Evolutionary conservation across 2,888 invertebrate genomes (phyloP).

Genomic region (Megalurothrips usitatus): DNA sequence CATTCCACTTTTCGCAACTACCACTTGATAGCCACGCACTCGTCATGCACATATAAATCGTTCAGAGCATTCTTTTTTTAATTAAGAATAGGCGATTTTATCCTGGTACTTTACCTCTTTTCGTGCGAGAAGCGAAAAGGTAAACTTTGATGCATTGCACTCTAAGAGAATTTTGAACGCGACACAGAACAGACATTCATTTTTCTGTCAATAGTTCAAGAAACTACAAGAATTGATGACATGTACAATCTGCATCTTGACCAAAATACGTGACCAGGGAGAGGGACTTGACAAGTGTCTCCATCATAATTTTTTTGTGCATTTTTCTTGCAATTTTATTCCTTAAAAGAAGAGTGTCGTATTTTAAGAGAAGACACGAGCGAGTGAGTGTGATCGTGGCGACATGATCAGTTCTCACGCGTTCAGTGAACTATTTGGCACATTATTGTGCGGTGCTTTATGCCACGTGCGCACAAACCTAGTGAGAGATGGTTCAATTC

Average conservation of each 20-base stretch:
- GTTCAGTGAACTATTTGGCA: slow-evolving; percentile 4
- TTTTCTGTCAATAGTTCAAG: not conserved
- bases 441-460: not conserved
- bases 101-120: not conserved
- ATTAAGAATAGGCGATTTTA: too few relatives aligned
- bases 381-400: not conserved
- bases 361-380: not conserved
- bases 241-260: not conserved
- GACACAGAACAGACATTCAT: not conserved
- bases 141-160: not conserved
- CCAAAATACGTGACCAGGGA: not conserved
- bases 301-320: not conserved
- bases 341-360: not conserved
- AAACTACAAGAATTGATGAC: not conserved
- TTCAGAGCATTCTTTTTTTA: too few relatives aligned
- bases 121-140: not conserved
- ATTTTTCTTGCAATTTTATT: not conserved
- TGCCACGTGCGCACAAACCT: not conserved
- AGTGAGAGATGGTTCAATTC: too few relatives aligned
- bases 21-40: too few relatives aligned
- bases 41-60: too few relatives aligned
- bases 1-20: too few relatives aligned
- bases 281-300: not conserved
- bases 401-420: not conserved
- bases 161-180: not conserved